phyloP scores from a whole-genome alignment of 2,888 invertebrate species.

The Pyralis farinalis region DNA sequence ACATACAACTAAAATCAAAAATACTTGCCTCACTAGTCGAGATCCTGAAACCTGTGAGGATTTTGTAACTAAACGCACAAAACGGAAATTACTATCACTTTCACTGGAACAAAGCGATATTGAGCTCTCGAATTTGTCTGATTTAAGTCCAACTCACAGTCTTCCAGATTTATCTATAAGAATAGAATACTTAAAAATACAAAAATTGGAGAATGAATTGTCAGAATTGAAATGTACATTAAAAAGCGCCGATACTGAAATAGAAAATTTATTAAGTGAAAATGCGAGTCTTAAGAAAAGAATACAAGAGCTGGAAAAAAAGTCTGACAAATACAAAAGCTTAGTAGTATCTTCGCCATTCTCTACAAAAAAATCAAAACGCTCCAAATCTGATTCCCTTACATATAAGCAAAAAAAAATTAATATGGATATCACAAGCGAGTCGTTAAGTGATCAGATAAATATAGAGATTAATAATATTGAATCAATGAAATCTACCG shows the following conservation, averaged over 20 bases:
- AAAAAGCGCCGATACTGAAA: neutral
- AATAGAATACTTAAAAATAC: neutral
- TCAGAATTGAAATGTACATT: neutral
- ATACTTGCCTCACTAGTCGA: no score
- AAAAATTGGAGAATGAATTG: neutral
- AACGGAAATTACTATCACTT: neutral
- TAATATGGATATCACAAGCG: no score
- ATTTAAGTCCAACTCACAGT: neutral
- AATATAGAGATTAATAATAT: no score
- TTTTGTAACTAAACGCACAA: neutral
- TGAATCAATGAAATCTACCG: no score
- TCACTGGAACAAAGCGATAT: neutral
- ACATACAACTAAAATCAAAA: neutral
- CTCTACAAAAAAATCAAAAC: neutral
- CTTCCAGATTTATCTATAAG: neutral
- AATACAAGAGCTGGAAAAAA: neutral
- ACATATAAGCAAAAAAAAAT: neutral
- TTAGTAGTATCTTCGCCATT: neutral
- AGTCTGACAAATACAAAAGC: neutral
- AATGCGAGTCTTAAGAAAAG: neutral
- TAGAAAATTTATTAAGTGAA: neutral
- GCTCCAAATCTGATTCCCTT: neutral
- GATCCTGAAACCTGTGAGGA: neutral
- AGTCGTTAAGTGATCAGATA: no score
- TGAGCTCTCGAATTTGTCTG: neutral